Evolutionary conservation across 2,113 vertebrate genomes (phyloP).

Genomic region (Glaucidium brasilianum): DNA sequence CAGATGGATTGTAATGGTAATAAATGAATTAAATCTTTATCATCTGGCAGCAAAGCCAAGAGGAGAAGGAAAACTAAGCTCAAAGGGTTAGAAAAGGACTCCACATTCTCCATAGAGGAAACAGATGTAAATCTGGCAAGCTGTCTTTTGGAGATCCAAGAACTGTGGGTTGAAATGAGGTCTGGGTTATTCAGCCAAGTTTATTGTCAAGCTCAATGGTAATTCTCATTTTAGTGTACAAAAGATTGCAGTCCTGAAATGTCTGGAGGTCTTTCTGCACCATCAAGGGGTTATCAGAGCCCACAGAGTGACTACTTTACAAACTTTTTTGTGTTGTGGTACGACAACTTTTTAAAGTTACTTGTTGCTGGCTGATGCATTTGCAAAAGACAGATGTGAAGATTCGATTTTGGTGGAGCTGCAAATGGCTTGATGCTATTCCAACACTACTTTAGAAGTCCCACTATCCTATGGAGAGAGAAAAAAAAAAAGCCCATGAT

Average conservation of each 20-base stretch:
- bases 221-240: neutral
- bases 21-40: conserved; percentile 61
- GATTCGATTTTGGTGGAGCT: neutral
- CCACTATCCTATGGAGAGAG: neutral
- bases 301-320: neutral
- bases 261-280: neutral
- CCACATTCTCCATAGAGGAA: conserved; percentile 31
- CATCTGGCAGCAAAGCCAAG: conserved; percentile 49
- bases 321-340: neutral
- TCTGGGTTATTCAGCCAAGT: conserved; percentile 16
- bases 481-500: neutral
- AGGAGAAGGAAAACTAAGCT: conserved; percentile 36
- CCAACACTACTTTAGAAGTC: neutral
- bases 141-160: conserved; percentile 8
- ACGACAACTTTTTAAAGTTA: neutral
- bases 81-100: conserved; percentile 45
- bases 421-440: neutral
- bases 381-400: neutral
- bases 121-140: conserved; percentile 45
- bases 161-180: conserved; percentile 10
- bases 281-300: neutral
- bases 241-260: neutral
- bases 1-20: conserved; percentile 45
- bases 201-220: neutral
- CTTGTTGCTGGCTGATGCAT: neutral